These are phyloP conservation scores for Anguilla obscura DNA, from an alignment of 2,797 vertebrate genomes.

Conservation along the genomic window DNA sequence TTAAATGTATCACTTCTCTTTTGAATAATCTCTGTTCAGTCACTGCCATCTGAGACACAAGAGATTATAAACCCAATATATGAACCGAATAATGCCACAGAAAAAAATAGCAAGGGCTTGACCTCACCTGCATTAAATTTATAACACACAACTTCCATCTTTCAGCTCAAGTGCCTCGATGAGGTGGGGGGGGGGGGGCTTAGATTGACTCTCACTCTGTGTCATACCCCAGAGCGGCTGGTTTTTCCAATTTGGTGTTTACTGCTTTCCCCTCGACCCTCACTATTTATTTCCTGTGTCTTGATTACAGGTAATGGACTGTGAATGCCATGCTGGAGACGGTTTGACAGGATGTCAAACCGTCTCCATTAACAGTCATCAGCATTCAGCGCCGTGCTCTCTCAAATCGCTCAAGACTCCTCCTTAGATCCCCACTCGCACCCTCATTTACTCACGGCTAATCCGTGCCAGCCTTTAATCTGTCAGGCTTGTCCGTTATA, in stretches of 20 bases:
- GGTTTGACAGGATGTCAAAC: conserved; percentile 39
- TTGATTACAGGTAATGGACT: conserved; percentile 31
- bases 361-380: conserved; percentile 36
- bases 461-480: conserved; percentile 69
- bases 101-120: neutral
- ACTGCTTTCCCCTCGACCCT: conserved; percentile 8
- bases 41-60: conserved; percentile 1
- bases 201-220: neutral
- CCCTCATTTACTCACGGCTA: conserved; percentile 66
- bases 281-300: conserved; percentile 22
- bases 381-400: conserved; percentile 20
- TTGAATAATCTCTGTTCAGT: neutral
- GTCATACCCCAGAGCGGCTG: neutral
- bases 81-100: conserved; percentile 28
- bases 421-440: conserved; percentile 50
- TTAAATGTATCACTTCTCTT: neutral
- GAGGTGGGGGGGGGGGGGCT: neutral
- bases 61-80: neutral
- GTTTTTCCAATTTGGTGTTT: neutral
- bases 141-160: neutral
- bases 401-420: neutral
- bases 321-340: conserved; percentile 35
- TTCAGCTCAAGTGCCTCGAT: neutral
- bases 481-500: conserved; percentile 53
- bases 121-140: neutral